Evolutionary conservation across 2,797 vertebrate species (phyloP).

Genomic region (Bufotes viridis): DNA sequence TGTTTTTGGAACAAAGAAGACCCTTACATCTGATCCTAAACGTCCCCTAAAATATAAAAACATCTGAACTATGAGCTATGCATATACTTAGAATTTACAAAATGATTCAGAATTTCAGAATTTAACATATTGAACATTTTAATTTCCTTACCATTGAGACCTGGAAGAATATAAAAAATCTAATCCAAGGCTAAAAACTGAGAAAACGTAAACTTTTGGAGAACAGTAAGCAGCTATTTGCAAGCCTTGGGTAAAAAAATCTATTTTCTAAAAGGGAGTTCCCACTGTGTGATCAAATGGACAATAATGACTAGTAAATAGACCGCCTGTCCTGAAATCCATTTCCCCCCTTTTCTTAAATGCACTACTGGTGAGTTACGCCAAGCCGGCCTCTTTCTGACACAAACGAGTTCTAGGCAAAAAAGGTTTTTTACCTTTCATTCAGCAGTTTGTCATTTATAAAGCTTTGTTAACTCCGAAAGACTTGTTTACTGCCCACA

Average conservation of each 20-base stretch:
- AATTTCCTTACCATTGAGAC: not conserved
- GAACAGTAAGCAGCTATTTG: not conserved
- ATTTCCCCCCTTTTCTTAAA: conserved; percentile 50
- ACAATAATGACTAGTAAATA: conserved; percentile 41
- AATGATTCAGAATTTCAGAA: not conserved
- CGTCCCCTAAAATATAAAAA: not conserved
- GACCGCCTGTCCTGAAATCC: conserved; percentile 54
- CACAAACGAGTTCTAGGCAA: not conserved
- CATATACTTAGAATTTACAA: not conserved
- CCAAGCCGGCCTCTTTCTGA: not conserved
- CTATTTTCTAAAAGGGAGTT: conserved; percentile 45
- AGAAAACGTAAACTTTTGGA: not conserved
- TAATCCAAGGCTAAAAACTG: not conserved
- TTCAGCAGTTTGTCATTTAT: not conserved
- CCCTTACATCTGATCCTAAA: not conserved
- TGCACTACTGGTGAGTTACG: conserved; percentile 3
- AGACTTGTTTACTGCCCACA: not conserved
- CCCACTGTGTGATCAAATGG: conserved; percentile 54
- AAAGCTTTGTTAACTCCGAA: not conserved
- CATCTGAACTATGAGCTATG: not conserved
- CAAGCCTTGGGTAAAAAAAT: conserved; percentile 42
- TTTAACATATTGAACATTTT: not conserved
- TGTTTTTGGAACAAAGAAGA: not conserved
- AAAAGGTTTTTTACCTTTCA: conserved; percentile 8
- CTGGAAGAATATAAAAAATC: not conserved